Percentiles rank a stretch among this genome's conserved stretches.
These are phyloP conservation scores for Frieseomelitta varia DNA, from an alignment of 1,140 invertebrate genomes.

Conservation along the genomic window DNA sequence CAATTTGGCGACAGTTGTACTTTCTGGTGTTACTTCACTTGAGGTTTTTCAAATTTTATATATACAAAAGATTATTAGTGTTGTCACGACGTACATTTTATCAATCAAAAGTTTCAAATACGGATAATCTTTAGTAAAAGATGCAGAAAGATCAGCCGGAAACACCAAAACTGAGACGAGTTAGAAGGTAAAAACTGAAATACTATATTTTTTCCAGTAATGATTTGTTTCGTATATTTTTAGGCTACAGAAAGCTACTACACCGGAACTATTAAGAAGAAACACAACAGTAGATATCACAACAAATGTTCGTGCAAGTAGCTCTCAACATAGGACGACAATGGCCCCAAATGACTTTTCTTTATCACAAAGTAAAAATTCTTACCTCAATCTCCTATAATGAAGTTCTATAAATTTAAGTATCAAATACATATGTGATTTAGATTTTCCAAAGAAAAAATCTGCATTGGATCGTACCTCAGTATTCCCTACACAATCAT, in stretches of 20 bases:
- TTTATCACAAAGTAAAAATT: slow-evolving; percentile 24
- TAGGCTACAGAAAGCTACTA: neutral
- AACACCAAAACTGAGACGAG: neutral
- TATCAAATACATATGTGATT: neutral
- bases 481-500: neutral
- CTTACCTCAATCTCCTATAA: neutral
- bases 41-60: neutral
- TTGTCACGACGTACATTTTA: neutral
- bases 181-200: neutral
- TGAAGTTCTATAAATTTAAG: neutral
- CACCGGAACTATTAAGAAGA: neutral
- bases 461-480: neutral
- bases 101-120: neutral
- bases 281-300: neutral
- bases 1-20: neutral
- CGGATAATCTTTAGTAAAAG: neutral
- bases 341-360: slow-evolving; percentile 40
- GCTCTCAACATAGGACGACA: slow-evolving; percentile 17
- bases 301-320: neutral
- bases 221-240: neutral
- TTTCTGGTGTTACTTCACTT: neutral
- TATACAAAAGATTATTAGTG: neutral
- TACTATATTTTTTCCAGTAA: neutral
- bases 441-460: neutral
- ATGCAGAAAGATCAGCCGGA: slow-evolving; percentile 13